Evolutionary conservation across 2,113 vertebrate species (phyloP).

Genomic region (Pseudopodoces humilis): DNA sequence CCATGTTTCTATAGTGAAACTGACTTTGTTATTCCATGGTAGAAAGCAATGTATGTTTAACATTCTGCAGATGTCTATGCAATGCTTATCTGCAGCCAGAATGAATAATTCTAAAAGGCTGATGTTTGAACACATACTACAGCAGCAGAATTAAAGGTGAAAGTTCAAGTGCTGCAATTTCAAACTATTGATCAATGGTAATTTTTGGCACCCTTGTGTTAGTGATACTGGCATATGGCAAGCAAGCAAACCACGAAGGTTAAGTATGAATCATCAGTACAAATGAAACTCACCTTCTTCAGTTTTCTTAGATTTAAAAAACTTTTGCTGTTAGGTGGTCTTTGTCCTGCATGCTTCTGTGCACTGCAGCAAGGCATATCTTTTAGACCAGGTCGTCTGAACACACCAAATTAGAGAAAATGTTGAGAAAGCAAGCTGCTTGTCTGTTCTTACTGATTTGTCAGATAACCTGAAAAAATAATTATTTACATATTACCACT

Average conservation of each 20-base stretch:
- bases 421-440: neutral
- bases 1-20: neutral
- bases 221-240: constrained; percentile 33
- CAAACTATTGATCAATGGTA: constrained; percentile 69
- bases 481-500: neutral
- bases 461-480: neutral
- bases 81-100: constrained; percentile 46
- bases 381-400: neutral
- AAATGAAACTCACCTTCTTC: neutral
- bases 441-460: neutral
- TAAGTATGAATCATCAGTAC: constrained; percentile 60
- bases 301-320: constrained; percentile 7
- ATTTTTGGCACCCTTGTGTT: constrained; percentile 53
- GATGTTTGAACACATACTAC: constrained; percentile 39
- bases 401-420: neutral
- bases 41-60: neutral
- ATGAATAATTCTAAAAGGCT: constrained; percentile 58
- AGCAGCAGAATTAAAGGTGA: constrained; percentile 65
- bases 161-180: constrained; percentile 69
- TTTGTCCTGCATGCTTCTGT: neutral
- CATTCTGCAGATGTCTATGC: constrained; percentile 30
- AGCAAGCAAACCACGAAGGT: constrained; percentile 47
- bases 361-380: neutral
- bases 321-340: neutral
- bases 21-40: neutral